A percentile compares a stretch with the other conserved stretches of the same genome.
phyloP scores from a whole-genome alignment of 92 coral and sea anemone species.

The Palythoa caribaeorum region DNA sequence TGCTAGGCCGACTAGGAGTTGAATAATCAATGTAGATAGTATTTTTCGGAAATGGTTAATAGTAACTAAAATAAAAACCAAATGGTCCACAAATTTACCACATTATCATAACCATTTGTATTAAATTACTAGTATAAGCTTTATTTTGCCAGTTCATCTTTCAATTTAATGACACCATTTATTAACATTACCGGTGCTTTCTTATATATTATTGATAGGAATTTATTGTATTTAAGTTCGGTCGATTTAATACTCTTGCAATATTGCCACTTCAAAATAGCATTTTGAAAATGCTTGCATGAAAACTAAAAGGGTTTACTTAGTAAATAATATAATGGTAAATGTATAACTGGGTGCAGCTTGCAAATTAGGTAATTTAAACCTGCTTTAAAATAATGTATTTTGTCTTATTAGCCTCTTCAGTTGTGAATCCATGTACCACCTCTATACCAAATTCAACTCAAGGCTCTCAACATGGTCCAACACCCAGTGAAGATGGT shows the following conservation, averaged over 20 bases:
- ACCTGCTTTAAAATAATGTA: background rate
- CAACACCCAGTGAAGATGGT: background rate
- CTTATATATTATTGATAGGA: background rate
- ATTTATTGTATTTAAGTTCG: background rate
- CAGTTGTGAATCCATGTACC: background rate
- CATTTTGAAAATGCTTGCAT: background rate
- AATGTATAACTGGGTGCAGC: background rate
- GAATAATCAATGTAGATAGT: no score
- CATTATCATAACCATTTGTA: no score
- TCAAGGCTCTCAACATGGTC: background rate
- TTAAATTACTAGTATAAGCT: background rate
- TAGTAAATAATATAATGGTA: no score
- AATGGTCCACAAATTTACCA: no score
- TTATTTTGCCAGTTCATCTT: background rate
- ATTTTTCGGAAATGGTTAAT: no score
- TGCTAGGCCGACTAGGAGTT: no score
- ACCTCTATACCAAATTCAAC: background rate
- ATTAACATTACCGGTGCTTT: background rate
- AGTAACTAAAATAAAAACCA: background rate
- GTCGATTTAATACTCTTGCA: background rate
- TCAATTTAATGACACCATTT: background rate
- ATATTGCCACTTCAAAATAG: background rate
- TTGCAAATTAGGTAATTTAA: background rate
- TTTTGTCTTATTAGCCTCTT: background rate
- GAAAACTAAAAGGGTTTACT: no score